Evolutionary conservation across 2,888 invertebrate species (phyloP).

Genomic region (Xestobium rufovillosum): DNA sequence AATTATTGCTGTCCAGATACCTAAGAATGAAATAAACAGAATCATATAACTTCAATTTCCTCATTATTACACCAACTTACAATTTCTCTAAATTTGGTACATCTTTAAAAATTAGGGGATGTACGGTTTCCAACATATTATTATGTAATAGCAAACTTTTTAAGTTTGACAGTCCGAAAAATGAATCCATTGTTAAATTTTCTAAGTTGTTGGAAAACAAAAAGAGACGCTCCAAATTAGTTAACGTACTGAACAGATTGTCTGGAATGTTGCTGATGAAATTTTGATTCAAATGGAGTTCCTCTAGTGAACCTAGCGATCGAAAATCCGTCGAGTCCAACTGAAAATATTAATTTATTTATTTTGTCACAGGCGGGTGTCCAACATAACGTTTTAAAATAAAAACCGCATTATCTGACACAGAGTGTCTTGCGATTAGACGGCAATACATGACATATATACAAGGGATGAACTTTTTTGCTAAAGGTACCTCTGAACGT

Average conservation of each 20-base stretch:
- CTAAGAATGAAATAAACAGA: constrained; percentile 43
- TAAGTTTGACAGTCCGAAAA: constrained; percentile 56
- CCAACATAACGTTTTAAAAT: constrained; percentile 8
- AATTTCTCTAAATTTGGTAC: constrained; percentile 61
- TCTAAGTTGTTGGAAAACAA: constrained; percentile 63
- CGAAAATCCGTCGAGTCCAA: constrained; percentile 50
- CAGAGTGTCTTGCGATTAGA: no score
- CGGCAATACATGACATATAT: no score
- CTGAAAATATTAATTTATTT: constrained; percentile 40
- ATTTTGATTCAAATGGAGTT: constrained; percentile 65
- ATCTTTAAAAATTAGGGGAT: constrained; percentile 55
- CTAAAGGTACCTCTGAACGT: no score
- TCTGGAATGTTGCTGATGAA: constrained; percentile 51
- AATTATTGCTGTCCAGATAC: constrained; percentile 67
- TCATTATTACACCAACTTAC: constrained; percentile 48
- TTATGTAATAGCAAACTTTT: constrained; percentile 62
- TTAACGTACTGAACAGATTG: constrained; percentile 50
- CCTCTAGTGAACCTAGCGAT: constrained; percentile 49
- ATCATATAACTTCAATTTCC: constrained; percentile 6
- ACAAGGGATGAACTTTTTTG: no score
- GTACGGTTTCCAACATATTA: constrained; percentile 58
- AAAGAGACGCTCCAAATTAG: constrained; percentile 57
- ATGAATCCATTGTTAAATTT: constrained; percentile 52
- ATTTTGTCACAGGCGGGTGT: constrained; percentile 2
- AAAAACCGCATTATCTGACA: constrained; percentile 13